These are phyloP conservation scores for Hofmannophila pseudospretella DNA, from an alignment of 2,888 invertebrate species.

Conservation along the genomic window DNA sequence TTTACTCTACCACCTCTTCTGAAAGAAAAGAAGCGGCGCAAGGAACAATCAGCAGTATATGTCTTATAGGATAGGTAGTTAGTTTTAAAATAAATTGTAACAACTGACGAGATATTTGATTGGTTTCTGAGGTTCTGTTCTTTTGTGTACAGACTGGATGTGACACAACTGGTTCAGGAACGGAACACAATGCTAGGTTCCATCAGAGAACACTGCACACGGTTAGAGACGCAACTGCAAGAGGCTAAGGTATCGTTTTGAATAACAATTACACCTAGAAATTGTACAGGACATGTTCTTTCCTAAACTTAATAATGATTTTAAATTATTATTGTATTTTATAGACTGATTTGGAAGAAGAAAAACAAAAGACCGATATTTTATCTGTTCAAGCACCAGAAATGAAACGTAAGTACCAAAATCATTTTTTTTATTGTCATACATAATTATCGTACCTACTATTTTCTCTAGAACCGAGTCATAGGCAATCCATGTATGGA, in stretches of 20 bases:
- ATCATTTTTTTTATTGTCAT: too few species aligned
- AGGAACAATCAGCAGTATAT: too few species aligned
- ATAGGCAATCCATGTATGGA: too few species aligned
- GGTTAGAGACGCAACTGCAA: slow-evolving; percentile 55
- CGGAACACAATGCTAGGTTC: slow-evolving; percentile 58
- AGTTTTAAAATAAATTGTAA: too few species aligned
- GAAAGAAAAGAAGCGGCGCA: too few species aligned
- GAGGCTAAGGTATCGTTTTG: slow-evolving; percentile 43
- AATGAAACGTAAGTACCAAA: slow-evolving; percentile 52
- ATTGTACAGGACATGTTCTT: not conserved
- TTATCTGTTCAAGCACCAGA: slow-evolving; percentile 57
- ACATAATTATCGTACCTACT: too few species aligned
- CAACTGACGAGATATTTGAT: too few species aligned
- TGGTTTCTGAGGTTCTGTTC: too few species aligned
- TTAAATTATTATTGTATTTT: slow-evolving; percentile 10
- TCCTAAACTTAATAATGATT: not conserved
- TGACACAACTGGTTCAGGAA: slow-evolving; percentile 60
- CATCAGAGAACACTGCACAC: slow-evolving; percentile 60
- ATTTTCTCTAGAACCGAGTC: too few species aligned
- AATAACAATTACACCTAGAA: not conserved
- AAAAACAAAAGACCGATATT: slow-evolving; percentile 51
- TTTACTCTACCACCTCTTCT: too few species aligned
- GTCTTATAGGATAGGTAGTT: too few species aligned
- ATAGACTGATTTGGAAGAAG: slow-evolving; percentile 58
- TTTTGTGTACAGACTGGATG: slow-evolving; percentile 47